Evolutionary conservation across 2,113 vertebrate species (phyloP).

Genomic region (Bubo blakistoni): DNA sequence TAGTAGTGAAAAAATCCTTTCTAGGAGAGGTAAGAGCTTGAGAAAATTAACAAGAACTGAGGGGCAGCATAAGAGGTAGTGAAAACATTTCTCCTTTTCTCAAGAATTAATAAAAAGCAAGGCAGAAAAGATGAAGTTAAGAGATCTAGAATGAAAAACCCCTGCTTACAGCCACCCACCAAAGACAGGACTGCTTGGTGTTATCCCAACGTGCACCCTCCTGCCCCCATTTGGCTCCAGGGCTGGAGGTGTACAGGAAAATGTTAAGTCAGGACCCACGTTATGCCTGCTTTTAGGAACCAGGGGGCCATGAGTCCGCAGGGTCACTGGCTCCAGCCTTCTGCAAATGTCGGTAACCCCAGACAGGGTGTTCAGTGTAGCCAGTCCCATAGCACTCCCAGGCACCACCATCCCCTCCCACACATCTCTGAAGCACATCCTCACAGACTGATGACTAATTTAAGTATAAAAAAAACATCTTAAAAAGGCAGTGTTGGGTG

Average conservation of each 20-base stretch:
- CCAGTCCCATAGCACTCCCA: neutral
- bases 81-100: neutral
- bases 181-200: neutral
- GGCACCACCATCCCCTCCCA: neutral
- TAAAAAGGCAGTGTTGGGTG: neutral
- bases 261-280: accelerated
- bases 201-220: neutral
- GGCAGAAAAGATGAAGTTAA: neutral
- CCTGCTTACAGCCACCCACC: neutral
- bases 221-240: neutral
- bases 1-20: neutral
- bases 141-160: neutral
- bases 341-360: neutral
- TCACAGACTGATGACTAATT: neutral
- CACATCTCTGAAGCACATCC: neutral
- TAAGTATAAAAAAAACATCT: neutral
- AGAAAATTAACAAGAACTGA: neutral
- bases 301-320: accelerated
- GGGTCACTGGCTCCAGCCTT: neutral
- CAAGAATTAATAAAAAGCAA: neutral
- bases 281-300: neutral
- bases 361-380: accelerated
- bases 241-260: neutral
- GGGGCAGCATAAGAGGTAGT: neutral
- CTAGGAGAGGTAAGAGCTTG: neutral